Conservation (phyloP, 2,888 invertebrate genomes). For the Eupithecia subumbrata region DNA sequence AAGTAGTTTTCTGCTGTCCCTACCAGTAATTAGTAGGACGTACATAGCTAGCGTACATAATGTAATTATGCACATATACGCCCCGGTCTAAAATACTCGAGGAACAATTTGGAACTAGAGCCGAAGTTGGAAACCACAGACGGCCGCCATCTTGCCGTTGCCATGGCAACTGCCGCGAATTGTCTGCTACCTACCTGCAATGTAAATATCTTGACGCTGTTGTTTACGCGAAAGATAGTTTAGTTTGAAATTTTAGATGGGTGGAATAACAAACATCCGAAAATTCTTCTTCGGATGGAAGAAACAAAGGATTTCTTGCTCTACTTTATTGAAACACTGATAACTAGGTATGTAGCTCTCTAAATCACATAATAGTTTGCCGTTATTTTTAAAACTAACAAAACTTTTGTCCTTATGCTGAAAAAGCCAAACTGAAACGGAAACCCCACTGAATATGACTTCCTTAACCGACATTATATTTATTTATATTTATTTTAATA, state of each 20-base stretch:
- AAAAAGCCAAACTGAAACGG: neutral
- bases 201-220: conserved; percentile 73
- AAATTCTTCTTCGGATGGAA: neutral
- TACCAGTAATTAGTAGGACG: conserved; percentile 78
- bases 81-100: conserved; percentile 75
- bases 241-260: conserved; percentile 24
- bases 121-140: conserved; percentile 80
- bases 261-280: neutral
- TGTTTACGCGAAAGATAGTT: conserved; percentile 57
- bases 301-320: neutral
- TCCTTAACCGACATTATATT: neutral
- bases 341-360: neutral
- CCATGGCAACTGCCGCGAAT: conserved; percentile 76
- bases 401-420: neutral
- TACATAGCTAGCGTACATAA: conserved; percentile 77
- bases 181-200: conserved; percentile 76
- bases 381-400: neutral
- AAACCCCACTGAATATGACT: neutral
- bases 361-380: neutral
- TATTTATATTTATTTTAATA: too few relatives aligned
- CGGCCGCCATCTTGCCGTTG: conserved; percentile 80
- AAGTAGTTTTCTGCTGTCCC: conserved; percentile 53
- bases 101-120: conserved; percentile 82
- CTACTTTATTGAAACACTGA: neutral
- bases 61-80: conserved; percentile 80